Evolutionary conservation across 1,140 invertebrate genomes (phyloP), one percentile per base, ranked within the genome.

Genomic region (Diabrotica virgifera): DNA sequence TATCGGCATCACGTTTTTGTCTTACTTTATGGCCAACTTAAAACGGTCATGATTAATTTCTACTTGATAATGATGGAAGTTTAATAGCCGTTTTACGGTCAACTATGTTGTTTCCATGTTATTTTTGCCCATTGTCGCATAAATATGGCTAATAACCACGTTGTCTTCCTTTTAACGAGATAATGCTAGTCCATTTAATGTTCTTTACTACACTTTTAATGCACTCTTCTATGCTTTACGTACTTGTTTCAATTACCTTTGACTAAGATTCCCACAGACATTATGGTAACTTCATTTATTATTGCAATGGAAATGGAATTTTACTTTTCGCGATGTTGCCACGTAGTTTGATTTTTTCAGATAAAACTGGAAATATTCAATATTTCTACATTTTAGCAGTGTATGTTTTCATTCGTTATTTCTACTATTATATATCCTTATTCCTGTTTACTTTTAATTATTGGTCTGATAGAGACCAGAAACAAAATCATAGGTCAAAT

Each of bases 51-150:
- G 74, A 76, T 76, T 74, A 76, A 76, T 76, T 76, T 72, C 63
- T 64, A 58, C 52, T 65, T 67, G 74, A 76, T 76, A 76, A 64
- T 65, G 67, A 67, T 68, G 68, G 68, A 69, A 71, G 71, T 76
- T 76, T 76, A 76, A 76, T 76, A 75, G 74, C 74, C 70, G 70
- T 70, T 76, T 76, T 74, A 73, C 69, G 64, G 66, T 66, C 66
- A 72, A 74, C 60, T 74, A 74, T 73, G 71, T 73, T 71, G 69
- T 73, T 73, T 76, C 71, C 72, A 72, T 74, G 71, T 68, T 59
- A 24, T 61, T 53, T 56, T 62, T 14, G 14, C 62, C 52, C 70
- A 71, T 72, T 71, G 59, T 59, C 67, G 69, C 74, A 68, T 74
- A 74, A 70, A 70, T 12, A 57, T 40, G 5, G 55, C 10, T 57